Percentiles rank a stretch among this genome's conserved stretches.
phyloP scores from a whole-genome alignment of 2,888 invertebrate species.

The Philaethria dido region DNA sequence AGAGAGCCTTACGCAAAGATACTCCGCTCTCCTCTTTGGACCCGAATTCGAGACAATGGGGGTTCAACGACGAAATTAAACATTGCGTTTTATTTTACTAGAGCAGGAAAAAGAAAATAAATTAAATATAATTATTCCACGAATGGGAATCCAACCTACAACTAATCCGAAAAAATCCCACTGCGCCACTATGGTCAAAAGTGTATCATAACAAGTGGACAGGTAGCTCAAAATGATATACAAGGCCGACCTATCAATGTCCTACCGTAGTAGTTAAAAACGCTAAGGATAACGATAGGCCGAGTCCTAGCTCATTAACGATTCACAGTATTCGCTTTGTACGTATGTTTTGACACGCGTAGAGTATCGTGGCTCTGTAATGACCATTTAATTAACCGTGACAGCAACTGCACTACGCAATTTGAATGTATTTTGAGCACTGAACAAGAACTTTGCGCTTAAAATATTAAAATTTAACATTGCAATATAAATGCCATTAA shows the following conservation, averaged over 20 bases:
- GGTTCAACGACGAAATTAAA: no score
- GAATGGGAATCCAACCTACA: no score
- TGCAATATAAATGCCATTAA: no score
- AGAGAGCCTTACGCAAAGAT: no score
- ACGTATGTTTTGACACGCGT: constrained; percentile 13
- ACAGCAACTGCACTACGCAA: background rate
- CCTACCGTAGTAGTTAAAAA: constrained; percentile 4
- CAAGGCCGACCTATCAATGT: constrained; percentile 25
- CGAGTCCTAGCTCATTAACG: constrained; percentile 7
- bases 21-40: no score
- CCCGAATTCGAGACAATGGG: no score
- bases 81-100: no score
- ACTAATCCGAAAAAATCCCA: no score
- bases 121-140: no score
- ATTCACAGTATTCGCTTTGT: constrained; percentile 16
- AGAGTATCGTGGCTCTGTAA: constrained; percentile 8
- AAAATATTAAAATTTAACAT: background rate
- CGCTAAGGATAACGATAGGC: constrained; percentile 1
- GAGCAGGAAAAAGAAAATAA: no score
- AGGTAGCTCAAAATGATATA: background rate
- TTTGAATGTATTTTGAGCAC: background rate
- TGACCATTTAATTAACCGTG: constrained; percentile 19
- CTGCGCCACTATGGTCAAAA: no score
- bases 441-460: background rate
- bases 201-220: constrained; percentile 17